Conservation (phyloP, 1,140 invertebrate species). For the Trachymyrmex septentrionalis region DNA sequence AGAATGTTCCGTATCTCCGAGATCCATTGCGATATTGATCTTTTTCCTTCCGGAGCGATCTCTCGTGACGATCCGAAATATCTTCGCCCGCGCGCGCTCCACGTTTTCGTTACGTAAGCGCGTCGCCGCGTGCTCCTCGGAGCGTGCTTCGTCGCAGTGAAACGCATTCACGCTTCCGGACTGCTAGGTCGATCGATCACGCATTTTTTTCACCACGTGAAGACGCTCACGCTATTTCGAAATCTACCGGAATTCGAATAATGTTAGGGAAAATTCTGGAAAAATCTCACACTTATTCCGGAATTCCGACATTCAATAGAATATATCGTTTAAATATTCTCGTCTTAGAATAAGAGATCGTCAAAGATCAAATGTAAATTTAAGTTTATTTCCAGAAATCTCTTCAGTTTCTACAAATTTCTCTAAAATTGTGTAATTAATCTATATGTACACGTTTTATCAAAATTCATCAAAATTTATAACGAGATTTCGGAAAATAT, state of each 20-base stretch:
- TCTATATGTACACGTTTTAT: not conserved
- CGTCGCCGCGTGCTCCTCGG: slow-evolving; percentile 20
- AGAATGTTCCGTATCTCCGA: not conserved
- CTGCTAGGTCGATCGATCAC: not conserved
- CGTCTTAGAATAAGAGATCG: not conserved
- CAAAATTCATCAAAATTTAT: not conserved
- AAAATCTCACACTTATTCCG: not conserved
- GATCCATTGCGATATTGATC: not conserved
- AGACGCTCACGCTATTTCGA: not conserved
- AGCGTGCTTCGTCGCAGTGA: not conserved
- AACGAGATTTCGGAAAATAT: too few species aligned
- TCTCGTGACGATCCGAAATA: slow-evolving; percentile 12
- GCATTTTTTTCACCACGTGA: not conserved
- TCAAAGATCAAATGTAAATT: not conserved
- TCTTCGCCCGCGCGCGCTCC: not conserved
- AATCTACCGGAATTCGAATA: not conserved
- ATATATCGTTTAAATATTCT: not conserved
- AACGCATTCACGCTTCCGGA: not conserved
- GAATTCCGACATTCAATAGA: not conserved
- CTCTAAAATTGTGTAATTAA: not conserved
- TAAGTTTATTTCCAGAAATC: not conserved
- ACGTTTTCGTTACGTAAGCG: slow-evolving; percentile 62
- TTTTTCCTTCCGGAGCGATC: not conserved
- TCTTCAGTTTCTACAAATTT: not conserved
- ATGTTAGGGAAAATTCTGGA: not conserved